Evolutionary conservation across 1,140 invertebrate species (phyloP), one percentile per base, ranked within the genome.

Genomic region (Drosophila funebris): DNA sequence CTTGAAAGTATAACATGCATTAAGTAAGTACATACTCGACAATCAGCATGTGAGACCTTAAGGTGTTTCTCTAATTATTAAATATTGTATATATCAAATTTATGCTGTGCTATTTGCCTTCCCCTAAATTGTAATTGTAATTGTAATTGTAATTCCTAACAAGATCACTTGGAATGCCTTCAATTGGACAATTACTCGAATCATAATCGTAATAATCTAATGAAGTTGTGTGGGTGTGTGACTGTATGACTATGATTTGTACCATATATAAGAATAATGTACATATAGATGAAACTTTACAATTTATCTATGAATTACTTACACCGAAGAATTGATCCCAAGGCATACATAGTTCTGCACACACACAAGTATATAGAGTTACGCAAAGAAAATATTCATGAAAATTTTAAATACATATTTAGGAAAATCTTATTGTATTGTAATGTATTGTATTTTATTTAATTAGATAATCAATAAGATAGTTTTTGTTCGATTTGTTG

Each of bases 291-390:
- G 61, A 31, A 52, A 41, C 43, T 69, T 58, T 44, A 58, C 66
- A 50, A 36, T 80, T 72, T 44, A 39, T 81, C 62, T 50, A 76
- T 69, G 50, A 53, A 78, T 93, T 96, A 97, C 96, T 97, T 96
- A 97, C 96, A 96, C 94, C 95, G 95, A 91, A 95, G 95, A 92
- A 96, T 94, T 91, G 95, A 94, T 93, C 95, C 95, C 94, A 96
- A 94, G 92, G 96, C 96, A 96, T 96, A 96, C 95, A 96, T 94
- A 93, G 95, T 94, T 93, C 95, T 96, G 94, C 92, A 91, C 92
- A 70, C 57, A 83, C 69, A 78, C 66, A 85, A 36, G 22, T 46
- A 60, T 11, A 20, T 54, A 54, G 27, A 72, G 52, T 67, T 27
- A 63, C 58, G 31, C 11, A 57, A 71, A 66, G 64, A 87, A 61